A percentile compares a stretch with the other conserved stretches of the same genome.
These are phyloP conservation scores for Macrobrachium nipponense DNA, from an alignment of 1,140 invertebrate genomes.

Conservation along the genomic window DNA sequence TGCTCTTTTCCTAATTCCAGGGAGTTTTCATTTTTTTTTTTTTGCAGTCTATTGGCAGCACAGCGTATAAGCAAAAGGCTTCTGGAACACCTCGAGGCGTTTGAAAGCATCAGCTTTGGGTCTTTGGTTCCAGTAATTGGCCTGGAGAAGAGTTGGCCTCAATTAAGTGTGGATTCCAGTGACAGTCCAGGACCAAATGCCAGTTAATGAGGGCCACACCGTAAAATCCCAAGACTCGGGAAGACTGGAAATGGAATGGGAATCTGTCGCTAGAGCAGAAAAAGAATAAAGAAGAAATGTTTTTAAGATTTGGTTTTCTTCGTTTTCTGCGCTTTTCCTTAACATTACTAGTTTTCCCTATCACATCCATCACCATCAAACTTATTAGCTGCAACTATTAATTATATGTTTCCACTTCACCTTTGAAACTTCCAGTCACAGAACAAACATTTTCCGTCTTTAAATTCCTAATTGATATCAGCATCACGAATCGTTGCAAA, in stretches of 20 bases:
- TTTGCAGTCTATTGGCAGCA: constrained; percentile 1
- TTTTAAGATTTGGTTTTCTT: too few relatives aligned
- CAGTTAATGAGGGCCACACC: constrained; percentile 40
- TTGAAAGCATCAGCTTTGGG: background rate
- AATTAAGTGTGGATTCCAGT: constrained; percentile 54
- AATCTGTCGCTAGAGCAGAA: background rate
- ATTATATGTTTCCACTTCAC: too few relatives aligned
- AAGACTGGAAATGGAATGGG: constrained; percentile 17
- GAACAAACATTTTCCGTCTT: too few relatives aligned
- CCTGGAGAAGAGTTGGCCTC: constrained; percentile 37
- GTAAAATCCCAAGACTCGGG: constrained; percentile 34
- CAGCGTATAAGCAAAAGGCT: background rate
- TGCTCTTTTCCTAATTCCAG: too few relatives aligned
- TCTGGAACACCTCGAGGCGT: background rate
- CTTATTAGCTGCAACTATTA: too few relatives aligned
- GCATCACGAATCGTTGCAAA: too few relatives aligned
- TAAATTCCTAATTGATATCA: too few relatives aligned
- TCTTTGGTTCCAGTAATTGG: constrained; percentile 39
- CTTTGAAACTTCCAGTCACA: too few relatives aligned
- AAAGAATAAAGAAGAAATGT: background rate
- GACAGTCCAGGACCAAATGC: constrained; percentile 46
- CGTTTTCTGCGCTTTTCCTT: too few relatives aligned
- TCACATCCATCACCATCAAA: too few relatives aligned
- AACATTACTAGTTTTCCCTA: too few relatives aligned
- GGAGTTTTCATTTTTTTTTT: background rate